Conservation (phyloP, 2,113 vertebrate genomes). For the Dermatemys mawii region DNA sequence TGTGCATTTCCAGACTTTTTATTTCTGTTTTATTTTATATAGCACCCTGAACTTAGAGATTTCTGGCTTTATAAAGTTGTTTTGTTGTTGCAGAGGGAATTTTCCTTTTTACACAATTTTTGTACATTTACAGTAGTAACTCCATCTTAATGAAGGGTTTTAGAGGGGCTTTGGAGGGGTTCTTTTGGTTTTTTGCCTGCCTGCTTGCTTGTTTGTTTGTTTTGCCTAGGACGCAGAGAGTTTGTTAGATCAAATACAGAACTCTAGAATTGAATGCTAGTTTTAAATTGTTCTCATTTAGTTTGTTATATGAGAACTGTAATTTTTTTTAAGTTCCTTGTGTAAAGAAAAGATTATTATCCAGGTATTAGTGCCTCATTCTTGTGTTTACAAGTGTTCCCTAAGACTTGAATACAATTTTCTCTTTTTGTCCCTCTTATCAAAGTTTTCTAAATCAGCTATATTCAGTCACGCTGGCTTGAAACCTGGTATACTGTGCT, state of each 20-base stretch:
- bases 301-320: neutral
- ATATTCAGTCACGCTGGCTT: slow-evolving; percentile 40
- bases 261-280: neutral
- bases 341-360: neutral
- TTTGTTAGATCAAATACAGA: neutral
- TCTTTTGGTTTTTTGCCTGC: neutral
- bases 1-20: neutral
- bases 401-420: neutral
- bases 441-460: slow-evolving; percentile 15
- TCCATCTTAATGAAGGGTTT: neutral
- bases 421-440: neutral
- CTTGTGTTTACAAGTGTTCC: neutral
- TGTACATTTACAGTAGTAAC: neutral
- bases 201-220: too few species aligned
- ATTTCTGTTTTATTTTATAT: neutral
- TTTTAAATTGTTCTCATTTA: neutral
- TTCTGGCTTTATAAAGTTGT: neutral
- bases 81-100: neutral
- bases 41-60: neutral
- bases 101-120: neutral
- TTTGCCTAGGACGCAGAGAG: neutral
- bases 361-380: neutral
- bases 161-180: too few species aligned
- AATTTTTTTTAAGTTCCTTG: neutral
- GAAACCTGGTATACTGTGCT: slow-evolving; percentile 6